Base-by-base conservation (phyloP, 2,113 vertebrate genomes). In the Rutilus rutilus region DNA sequence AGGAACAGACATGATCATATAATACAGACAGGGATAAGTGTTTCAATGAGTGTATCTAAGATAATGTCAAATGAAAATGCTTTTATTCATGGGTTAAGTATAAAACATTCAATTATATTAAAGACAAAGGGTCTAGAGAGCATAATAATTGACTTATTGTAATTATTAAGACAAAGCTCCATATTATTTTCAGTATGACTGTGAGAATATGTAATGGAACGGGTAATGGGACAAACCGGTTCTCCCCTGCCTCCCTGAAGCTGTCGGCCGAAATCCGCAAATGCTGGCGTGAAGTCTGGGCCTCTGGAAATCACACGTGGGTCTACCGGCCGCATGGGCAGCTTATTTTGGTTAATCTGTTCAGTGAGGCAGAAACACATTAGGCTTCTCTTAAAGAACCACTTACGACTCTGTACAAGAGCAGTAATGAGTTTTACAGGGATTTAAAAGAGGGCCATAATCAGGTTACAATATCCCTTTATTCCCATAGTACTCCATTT, bases 271-370 rank as follows among this genome's bases (percentile, higher is more conserved):
- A 99, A 99, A 89, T 99, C 98, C 27, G 98, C 98, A 12, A 98
- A 99, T 73, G 98, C 97, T 50, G 98, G 98, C 0, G 98, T 99
- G 95, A 99, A 99, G 89, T 99, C 98, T 0, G 98, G 98, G 88
- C 98, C 98, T 89, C 97, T 96, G 89, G 97, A 96, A 89, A 99
- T 95, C 85, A 97, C 95, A 79, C 98, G 95, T 88, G 97, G 93
- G 89, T 99, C 98, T 89, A 96, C 94, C 7, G 92, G 93, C 82
- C 98, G 91, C 76, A 96, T 90, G 0, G 97, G 94, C 93, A 97
- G 60, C 91, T 99, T 99, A 1, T 97, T 97, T 93, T 98, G 98
- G 92, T 96, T 99, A 89, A 99, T 96, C 98, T 99, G 96, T 12
- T 42, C 80, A 10, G 74, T 54, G 1, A 84, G 11, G 71, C 33